Percentiles rank a stretch among this genome's conserved stretches.
phyloP scores from a whole-genome alignment of 2,113 vertebrate genomes.

The Podarcis cretensis region DNA sequence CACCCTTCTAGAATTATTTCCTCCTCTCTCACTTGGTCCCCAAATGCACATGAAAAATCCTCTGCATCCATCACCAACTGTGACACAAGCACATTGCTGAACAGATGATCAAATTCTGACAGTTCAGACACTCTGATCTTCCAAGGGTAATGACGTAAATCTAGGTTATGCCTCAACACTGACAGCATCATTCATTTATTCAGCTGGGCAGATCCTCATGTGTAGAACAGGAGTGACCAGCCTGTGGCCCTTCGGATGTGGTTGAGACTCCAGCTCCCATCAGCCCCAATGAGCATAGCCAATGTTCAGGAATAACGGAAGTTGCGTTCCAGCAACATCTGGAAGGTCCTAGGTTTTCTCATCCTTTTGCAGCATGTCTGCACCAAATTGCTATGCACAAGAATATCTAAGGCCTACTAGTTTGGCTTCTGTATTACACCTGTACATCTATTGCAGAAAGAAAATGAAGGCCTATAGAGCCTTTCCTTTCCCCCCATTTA shows the following conservation, averaged over 20 bases:
- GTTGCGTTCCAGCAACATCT: neutral
- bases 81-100: neutral
- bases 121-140: neutral
- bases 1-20: neutral
- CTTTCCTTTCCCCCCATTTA: neutral
- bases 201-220: neutral
- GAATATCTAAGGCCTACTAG: neutral
- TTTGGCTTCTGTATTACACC: neutral
- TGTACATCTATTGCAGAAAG: conserved; percentile 1
- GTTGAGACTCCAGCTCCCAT: neutral
- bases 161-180: neutral
- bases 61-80: neutral
- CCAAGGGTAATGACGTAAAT: neutral
- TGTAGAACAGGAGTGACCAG: neutral
- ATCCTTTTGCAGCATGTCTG: neutral
- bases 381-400: neutral
- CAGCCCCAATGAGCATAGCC: neutral
- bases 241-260: neutral
- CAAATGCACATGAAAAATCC: neutral
- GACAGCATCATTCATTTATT: neutral
- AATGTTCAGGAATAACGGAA: neutral
- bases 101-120: neutral
- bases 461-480: neutral
- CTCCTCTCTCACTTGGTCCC: neutral
- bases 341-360: neutral